Evolutionary conservation across 1,140 invertebrate species (phyloP).

Genomic region (Drosophila grimshawi): DNA sequence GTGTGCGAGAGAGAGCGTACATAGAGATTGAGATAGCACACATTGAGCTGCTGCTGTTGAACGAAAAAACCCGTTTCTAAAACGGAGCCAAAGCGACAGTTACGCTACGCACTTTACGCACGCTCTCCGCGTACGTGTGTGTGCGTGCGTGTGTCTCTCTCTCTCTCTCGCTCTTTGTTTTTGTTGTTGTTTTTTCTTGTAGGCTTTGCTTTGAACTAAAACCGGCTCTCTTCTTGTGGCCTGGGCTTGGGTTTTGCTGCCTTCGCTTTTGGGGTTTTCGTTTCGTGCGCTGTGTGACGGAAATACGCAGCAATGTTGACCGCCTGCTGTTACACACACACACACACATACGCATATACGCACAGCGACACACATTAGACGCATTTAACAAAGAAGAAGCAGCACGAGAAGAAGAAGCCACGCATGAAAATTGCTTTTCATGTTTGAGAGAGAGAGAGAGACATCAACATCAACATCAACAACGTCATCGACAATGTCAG

Average conservation of each 20-base stretch:
- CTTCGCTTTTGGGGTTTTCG: conserved; percentile 13
- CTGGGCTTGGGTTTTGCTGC: conserved; percentile 46
- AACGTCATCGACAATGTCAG: conserved; percentile 56
- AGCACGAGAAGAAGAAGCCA: conserved; percentile 81
- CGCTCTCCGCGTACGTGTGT: conserved; percentile 51
- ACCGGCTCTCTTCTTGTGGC: conserved; percentile 59
- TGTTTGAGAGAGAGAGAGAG: conserved; percentile 41
- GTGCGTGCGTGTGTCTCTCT: conserved; percentile 20
- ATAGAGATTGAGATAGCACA: conserved; percentile 7
- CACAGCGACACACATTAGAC: conserved; percentile 11
- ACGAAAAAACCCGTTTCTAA: conserved; percentile 72
- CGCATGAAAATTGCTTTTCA: conserved; percentile 81
- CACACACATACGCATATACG: conserved; percentile 21
- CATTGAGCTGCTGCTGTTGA: not conserved
- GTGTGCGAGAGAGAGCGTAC: conserved; percentile 33
- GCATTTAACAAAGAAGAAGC: conserved; percentile 70
- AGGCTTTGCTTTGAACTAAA: conserved; percentile 69
- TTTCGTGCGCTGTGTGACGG: conserved; percentile 50
- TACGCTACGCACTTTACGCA: conserved; percentile 82
- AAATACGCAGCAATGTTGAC: conserved; percentile 66
- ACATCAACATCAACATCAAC: conserved; percentile 60
- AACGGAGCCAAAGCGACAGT: conserved; percentile 64
- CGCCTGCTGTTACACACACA: conserved; percentile 50
- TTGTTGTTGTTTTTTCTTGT: conserved; percentile 23
- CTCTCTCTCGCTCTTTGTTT: not conserved